Conservation (phyloP, 2,888 invertebrate genomes). For the Zygogramma bicolorata region DNA sequence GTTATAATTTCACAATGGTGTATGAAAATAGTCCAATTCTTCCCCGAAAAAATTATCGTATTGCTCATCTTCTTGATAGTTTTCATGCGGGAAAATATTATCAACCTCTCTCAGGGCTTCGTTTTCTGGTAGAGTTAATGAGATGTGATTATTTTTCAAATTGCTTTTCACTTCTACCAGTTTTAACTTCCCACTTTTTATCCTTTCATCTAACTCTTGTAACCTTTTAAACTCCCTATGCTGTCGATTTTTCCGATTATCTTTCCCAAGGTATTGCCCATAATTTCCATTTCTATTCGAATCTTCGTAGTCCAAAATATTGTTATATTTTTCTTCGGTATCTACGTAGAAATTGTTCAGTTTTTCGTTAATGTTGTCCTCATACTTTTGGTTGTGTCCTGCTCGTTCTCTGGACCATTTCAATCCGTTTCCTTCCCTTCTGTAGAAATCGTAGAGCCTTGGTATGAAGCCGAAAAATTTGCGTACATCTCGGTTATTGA, state of each 20-base stretch:
- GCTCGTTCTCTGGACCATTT: background rate
- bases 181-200: background rate
- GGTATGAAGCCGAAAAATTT: constrained; percentile 15
- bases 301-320: constrained; percentile 16
- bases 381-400: constrained; percentile 9
- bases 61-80: background rate
- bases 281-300: constrained; percentile 1
- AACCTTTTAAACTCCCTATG: background rate
- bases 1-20: no score
- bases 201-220: background rate
- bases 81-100: background rate
- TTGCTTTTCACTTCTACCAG: background rate
- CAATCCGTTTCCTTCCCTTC: constrained; percentile 7
- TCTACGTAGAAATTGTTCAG: background rate
- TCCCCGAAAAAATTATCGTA: background rate
- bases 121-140: background rate
- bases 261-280: background rate
- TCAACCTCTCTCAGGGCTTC: background rate
- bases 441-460: constrained; percentile 10
- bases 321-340: background rate
- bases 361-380: constrained; percentile 28
- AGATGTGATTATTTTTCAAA: background rate
- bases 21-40: background rate
- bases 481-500: constrained; percentile 3
- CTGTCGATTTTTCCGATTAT: background rate